These are phyloP conservation scores for Serinus canaria DNA, from an alignment of 2,113 vertebrate genomes.

Conservation along the genomic window DNA sequence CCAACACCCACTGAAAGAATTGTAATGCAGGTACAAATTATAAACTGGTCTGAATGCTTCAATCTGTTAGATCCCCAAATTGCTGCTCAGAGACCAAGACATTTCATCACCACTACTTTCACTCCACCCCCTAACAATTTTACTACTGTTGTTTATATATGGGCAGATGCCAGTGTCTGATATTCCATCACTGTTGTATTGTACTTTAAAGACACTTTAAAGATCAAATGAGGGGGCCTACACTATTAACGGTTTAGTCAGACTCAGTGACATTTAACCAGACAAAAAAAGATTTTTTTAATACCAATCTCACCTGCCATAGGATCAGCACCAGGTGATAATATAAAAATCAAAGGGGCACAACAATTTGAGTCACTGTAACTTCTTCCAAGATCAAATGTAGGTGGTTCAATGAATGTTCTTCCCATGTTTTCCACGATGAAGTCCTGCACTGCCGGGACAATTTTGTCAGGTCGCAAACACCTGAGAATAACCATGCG, in stretches of 20 bases:
- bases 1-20: background rate
- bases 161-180: background rate
- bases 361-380: conserved; percentile 89
- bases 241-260: background rate
- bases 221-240: background rate
- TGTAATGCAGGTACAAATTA: background rate
- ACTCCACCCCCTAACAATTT: background rate
- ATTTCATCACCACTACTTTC: background rate
- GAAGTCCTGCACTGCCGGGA: conserved; percentile 83
- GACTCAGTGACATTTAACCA: background rate
- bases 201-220: background rate
- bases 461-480: conserved; percentile 88
- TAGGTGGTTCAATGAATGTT: conserved; percentile 83
- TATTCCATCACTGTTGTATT: background rate
- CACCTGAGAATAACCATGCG: conserved; percentile 86
- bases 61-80: background rate
- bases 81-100: background rate
- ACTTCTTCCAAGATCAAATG: conserved; percentile 87
- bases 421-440: conserved; percentile 84
- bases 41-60: background rate
- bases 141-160: background rate
- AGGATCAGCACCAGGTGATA: conserved; percentile 90
- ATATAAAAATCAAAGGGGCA: conserved; percentile 87
- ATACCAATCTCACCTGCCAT: conserved; percentile 83
- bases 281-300: background rate